Percentiles rank a stretch among this genome's conserved stretches.
These are phyloP conservation scores for Lepilemur ruficaudatus DNA, from an alignment of 2,797 vertebrate species.

Conservation along the genomic window DNA sequence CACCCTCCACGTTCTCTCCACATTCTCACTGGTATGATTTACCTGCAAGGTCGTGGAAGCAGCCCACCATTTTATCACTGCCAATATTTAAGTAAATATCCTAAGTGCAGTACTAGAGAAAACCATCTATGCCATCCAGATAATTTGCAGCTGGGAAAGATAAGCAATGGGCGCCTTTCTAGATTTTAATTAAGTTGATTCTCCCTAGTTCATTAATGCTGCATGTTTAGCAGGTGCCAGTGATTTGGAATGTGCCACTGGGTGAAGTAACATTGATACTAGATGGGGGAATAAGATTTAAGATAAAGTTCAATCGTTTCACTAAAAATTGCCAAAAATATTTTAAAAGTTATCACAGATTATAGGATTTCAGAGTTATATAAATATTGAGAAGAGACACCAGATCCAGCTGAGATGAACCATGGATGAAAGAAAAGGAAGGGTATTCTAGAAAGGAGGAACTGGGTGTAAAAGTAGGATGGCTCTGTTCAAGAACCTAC, in stretches of 20 bases:
- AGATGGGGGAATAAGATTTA: background rate
- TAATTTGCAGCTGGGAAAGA: slow-evolving; percentile 46
- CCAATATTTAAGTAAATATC: slow-evolving; percentile 66
- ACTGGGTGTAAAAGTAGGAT: background rate
- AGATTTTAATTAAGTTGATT: background rate
- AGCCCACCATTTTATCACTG: slow-evolving; percentile 51
- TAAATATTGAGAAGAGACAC: background rate
- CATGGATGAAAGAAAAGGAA: background rate
- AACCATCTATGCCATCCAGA: slow-evolving; percentile 39
- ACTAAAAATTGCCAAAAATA: background rate
- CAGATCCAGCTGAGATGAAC: background rate
- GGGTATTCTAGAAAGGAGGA: background rate
- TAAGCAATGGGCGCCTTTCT: background rate
- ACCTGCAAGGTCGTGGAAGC: no score
- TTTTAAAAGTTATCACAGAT: background rate
- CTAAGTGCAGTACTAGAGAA: slow-evolving; percentile 48
- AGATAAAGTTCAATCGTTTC: background rate
- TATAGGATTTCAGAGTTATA: background rate
- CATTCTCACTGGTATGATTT: background rate
- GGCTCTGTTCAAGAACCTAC: background rate
- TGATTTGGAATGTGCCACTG: background rate
- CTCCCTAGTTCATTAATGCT: background rate
- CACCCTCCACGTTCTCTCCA: background rate
- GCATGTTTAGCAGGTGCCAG: background rate
- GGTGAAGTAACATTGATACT: background rate